These are phyloP conservation scores for Drosophila novamexicana DNA, from an alignment of 1,140 invertebrate genomes.

Conservation along the genomic window DNA sequence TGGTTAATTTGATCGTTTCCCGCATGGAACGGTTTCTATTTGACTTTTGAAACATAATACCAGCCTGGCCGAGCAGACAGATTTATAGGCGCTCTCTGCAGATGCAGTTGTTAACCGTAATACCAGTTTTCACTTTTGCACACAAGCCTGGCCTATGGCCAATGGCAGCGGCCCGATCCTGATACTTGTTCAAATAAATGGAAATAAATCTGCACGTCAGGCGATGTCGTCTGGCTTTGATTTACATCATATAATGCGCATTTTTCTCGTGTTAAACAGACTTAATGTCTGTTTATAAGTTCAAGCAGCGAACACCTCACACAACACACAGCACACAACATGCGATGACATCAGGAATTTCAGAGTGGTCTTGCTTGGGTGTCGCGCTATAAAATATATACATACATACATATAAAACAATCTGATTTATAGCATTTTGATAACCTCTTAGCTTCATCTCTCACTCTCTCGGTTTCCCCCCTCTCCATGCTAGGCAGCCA, in stretches of 20 bases:
- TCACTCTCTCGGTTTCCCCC: conserved; percentile 2
- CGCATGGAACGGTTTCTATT: conserved; percentile 27
- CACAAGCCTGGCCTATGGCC: background rate
- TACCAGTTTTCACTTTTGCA: conserved; percentile 73
- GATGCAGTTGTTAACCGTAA: conserved; percentile 42
- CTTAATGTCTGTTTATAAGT: conserved; percentile 76
- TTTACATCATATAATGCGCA: conserved; percentile 75
- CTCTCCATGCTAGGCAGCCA: conserved; percentile 29
- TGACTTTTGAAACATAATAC: conserved; percentile 47
- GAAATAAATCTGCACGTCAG: conserved; percentile 69
- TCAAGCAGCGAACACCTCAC: conserved; percentile 12
- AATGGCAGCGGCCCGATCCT: conserved; percentile 10
- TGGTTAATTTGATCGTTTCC: background rate
- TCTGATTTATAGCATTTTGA: conserved; percentile 80
- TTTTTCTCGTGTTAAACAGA: conserved; percentile 77
- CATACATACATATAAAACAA: conserved; percentile 40
- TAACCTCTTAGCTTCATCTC: conserved; percentile 60
- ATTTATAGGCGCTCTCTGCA: conserved; percentile 50
- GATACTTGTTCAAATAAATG: conserved; percentile 54
- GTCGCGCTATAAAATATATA: conserved; percentile 70
- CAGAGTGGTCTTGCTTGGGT: conserved; percentile 41
- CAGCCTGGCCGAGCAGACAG: conserved; percentile 25
- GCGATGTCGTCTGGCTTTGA: conserved; percentile 56
- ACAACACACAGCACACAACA: background rate
- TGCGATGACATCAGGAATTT: conserved; percentile 31